Evolutionary conservation across 2,888 invertebrate species (phyloP), one percentile per base, ranked within the genome.

Genomic region (Eupithecia inturbata): DNA sequence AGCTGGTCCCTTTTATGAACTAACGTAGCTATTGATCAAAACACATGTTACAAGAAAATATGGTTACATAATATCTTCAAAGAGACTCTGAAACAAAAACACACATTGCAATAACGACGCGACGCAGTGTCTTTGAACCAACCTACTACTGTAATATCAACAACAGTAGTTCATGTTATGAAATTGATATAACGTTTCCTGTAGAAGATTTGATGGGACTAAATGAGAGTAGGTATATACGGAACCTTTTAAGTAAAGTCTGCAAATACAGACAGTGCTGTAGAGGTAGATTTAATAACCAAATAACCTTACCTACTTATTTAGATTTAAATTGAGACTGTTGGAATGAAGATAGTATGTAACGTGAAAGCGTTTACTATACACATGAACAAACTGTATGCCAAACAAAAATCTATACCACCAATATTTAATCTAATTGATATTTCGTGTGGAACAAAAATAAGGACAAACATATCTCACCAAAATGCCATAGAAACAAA

Each of bases 181-280:
- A 63, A 62, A 73, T 70, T 73, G 53, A 70, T 70, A 70, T 70
- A 63, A 60, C 63, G 62, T 39, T 66, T 69, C 14, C 41, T 19
- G 12, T 2, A 10, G 26, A 53, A 53, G 57, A 4, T 57, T 26
- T 49, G 26, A 66, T 57, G 67, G 19, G 19, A 49, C 26, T 22
- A 28, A 10, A 10, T 45, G 14, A n/a, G 45, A 7, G 19, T 49
- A 49, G 39, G 14, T 14, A 5, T 45, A 45, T 45, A 9, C 9
- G n/a, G 0, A 1, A 45, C 7, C 2, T 45, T 14, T 7, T 16
- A 0, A 16, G 19, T 19, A 14, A 12, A 62, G 28, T 62, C 16
- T 31, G 0, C 9, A 60, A 60, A 62, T 60, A 31, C 19, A 62
- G 31, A 31, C 28, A 31, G n/a, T 10, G 22, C 45, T 45, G 3